Conservation (phyloP, 2,113 vertebrate species). For the Phodopus roborovskii region DNA sequence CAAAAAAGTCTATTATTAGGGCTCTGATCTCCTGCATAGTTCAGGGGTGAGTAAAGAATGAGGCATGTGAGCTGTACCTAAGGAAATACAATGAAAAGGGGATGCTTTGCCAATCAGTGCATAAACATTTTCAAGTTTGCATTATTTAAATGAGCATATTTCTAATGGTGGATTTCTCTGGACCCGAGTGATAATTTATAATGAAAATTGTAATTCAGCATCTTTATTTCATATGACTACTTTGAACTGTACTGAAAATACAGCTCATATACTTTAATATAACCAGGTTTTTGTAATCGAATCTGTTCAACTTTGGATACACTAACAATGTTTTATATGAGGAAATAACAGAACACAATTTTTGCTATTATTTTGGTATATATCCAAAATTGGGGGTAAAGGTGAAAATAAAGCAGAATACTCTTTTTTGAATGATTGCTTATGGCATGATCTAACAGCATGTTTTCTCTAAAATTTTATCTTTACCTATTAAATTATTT, state of each 20-base stretch:
- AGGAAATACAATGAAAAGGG: slow-evolving; percentile 73
- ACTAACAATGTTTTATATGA: slow-evolving; percentile 9
- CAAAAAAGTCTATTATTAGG: slow-evolving; percentile 90
- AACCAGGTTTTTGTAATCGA: slow-evolving; percentile 46
- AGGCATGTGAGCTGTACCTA: slow-evolving; percentile 77
- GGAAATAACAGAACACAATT: slow-evolving; percentile 56
- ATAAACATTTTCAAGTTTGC: slow-evolving; percentile 84
- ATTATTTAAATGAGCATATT: slow-evolving; percentile 69
- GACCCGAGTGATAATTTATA: slow-evolving; percentile 82
- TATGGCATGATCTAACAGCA: slow-evolving; percentile 21
- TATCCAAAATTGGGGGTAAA: not conserved
- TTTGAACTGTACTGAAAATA: slow-evolving; percentile 69
- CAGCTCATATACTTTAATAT: slow-evolving; percentile 1
- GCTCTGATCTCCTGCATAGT: slow-evolving; percentile 89
- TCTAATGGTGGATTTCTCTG: slow-evolving; percentile 81
- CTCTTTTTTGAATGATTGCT: slow-evolving; percentile 55
- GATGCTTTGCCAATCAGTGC: slow-evolving; percentile 82
- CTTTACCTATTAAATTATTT: slow-evolving; percentile 32
- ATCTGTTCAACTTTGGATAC: slow-evolving; percentile 34
- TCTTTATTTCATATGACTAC: slow-evolving; percentile 74
- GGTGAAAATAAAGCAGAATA: slow-evolving; percentile 67
- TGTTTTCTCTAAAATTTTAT: slow-evolving; percentile 58
- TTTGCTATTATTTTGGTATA: slow-evolving; percentile 49
- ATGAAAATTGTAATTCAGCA: slow-evolving; percentile 76
- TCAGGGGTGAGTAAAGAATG: slow-evolving; percentile 80